Conservation (phyloP, 2,797 vertebrate genomes). For the Molossus alvarezi region DNA sequence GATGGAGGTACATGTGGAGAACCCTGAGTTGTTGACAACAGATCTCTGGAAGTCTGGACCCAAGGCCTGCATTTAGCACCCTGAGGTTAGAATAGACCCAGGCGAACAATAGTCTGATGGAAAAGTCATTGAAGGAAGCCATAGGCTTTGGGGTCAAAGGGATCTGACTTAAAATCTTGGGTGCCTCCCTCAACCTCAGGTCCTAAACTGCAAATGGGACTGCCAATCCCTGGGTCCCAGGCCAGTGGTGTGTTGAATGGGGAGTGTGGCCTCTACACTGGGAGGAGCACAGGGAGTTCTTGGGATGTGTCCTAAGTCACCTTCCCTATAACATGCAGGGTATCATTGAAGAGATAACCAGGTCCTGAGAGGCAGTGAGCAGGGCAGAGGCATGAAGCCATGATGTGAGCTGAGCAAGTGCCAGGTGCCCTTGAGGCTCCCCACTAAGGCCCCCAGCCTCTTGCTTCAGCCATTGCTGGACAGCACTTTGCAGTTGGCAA, state of each 20-base stretch:
- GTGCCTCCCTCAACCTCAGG: not conserved
- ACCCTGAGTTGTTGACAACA: not conserved
- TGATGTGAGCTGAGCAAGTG: not conserved
- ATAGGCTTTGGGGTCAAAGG: too few species aligned
- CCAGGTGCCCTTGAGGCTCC: rapidly evolving
- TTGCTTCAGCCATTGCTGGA: not conserved
- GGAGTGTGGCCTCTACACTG: rapidly evolving
- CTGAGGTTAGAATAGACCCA: not conserved
- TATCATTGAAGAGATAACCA: rapidly evolving
- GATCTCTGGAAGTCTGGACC: not conserved
- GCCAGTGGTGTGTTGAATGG: rapidly evolving
- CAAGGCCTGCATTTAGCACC: not conserved
- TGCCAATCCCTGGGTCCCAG: not conserved
- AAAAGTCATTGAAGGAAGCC: not conserved
- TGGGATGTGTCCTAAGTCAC: not conserved
- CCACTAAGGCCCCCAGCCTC: not conserved
- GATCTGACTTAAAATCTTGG: not conserved
- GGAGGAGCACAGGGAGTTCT: not conserved
- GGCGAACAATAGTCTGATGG: rapidly evolving
- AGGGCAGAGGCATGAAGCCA: not conserved
- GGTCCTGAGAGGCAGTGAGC: rapidly evolving
- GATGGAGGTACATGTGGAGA: not conserved
- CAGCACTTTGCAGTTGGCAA: not conserved
- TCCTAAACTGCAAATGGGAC: not conserved
- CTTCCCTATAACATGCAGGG: not conserved